phyloP scores from a whole-genome alignment of 1,140 invertebrate genomes.

The Physella acuta region DNA sequence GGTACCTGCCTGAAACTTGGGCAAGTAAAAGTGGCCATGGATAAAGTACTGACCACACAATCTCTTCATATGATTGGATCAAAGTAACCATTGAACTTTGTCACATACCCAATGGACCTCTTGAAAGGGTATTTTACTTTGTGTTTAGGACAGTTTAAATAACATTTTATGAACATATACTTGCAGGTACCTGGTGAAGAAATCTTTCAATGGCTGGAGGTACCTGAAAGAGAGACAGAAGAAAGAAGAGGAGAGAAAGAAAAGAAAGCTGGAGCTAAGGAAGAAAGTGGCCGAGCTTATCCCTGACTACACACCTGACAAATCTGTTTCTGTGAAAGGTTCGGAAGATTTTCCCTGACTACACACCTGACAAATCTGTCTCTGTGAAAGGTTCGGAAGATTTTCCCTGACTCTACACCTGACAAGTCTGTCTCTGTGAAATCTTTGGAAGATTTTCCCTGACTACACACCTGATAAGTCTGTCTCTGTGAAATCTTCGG shows the following conservation, averaged over 20 bases:
- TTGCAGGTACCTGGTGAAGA: slow-evolving; percentile 39
- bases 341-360: slow-evolving; percentile 11
- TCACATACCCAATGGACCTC: not conserved
- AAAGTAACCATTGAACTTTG: not conserved
- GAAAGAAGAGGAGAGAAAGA: slow-evolving; percentile 40
- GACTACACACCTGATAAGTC: not conserved
- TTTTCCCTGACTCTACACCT: not conserved
- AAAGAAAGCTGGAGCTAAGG: slow-evolving; percentile 45
- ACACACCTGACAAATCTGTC: not conserved
- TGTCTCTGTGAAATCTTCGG: not conserved
- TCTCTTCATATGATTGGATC: not conserved
- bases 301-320: slow-evolving; percentile 41
- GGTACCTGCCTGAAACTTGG: too few species aligned
- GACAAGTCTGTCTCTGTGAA: not conserved
- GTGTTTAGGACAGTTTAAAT: too few species aligned
- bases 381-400: slow-evolving; percentile 1
- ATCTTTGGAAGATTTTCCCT: not conserved
- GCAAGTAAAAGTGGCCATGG: too few species aligned
- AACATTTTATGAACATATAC: not conserved
- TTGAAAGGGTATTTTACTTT: not conserved
- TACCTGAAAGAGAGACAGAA: slow-evolving; percentile 40
- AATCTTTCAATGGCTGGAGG: slow-evolving; percentile 41
- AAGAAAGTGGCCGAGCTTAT: slow-evolving; percentile 50
- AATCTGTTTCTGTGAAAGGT: not conserved
- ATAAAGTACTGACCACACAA: not conserved